Conservation (phyloP, 2,113 vertebrate genomes). For the Oceanodroma tethys region DNA sequence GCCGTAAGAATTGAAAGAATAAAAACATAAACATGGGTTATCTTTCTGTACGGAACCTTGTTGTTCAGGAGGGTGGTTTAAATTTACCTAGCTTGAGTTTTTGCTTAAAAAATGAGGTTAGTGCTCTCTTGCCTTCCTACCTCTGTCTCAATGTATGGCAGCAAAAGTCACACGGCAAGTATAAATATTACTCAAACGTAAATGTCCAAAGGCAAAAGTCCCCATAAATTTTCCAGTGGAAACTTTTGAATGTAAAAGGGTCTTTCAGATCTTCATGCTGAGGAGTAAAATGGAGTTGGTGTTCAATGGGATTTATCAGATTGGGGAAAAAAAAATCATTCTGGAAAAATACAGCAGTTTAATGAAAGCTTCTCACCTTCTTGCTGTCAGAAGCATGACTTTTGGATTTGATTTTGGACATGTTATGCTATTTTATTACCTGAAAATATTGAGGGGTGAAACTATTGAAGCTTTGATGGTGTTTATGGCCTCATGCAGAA, state of each 20-base stretch:
- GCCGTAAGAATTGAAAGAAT: not conserved
- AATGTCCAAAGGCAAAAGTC: not conserved
- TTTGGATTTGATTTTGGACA: not conserved
- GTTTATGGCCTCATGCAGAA: not conserved
- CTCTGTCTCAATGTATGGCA: not conserved
- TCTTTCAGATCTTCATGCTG: not conserved
- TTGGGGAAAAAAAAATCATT: not conserved
- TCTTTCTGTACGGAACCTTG: not conserved
- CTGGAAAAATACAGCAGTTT: not conserved
- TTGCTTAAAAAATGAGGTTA: not conserved
- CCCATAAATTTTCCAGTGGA: not conserved
- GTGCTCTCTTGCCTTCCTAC: not conserved
- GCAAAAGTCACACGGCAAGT: not conserved
- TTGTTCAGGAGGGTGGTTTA: not conserved
- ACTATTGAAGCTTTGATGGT: not conserved
- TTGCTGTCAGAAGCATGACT: not conserved
- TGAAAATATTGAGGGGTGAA: not conserved
- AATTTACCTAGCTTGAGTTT: not conserved
- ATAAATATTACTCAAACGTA: not conserved
- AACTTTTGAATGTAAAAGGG: not conserved
- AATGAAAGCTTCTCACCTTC: not conserved
- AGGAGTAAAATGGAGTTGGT: not conserved
- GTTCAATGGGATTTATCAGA: not conserved
- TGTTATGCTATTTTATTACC: not conserved
- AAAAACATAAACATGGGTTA: not conserved